These are phyloP conservation scores for Corvus moneduloides DNA, from an alignment of 2,113 vertebrate genomes.

Conservation along the genomic window DNA sequence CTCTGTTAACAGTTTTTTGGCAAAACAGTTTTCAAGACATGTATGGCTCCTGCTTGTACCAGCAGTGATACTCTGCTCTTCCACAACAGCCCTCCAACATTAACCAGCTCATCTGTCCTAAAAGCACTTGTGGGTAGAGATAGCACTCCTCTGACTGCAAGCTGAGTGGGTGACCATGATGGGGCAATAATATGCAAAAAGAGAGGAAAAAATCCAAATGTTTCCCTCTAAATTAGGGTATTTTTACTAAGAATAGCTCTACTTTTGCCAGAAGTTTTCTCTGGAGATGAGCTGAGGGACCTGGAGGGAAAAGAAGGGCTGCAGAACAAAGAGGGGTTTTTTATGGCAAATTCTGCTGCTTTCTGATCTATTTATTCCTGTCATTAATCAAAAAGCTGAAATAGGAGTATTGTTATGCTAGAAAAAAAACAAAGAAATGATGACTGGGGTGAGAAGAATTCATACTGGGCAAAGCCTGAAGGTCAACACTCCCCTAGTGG, in stretches of 20 bases:
- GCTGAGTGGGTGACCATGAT: not conserved
- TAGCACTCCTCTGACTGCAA: not conserved
- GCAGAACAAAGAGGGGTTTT: not conserved
- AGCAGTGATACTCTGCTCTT: not conserved
- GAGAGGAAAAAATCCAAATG: accelerated
- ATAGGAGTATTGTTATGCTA: not conserved
- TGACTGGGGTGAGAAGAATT: conserved; percentile 5
- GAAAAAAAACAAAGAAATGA: not conserved
- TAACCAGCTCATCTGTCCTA: not conserved
- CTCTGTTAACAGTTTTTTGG: conserved; percentile 9
- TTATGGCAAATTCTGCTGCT: not conserved
- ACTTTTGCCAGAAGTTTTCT: not conserved
- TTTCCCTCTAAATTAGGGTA: not conserved
- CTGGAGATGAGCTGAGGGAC: not conserved
- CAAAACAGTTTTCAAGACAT: not conserved
- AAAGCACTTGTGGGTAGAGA: not conserved
- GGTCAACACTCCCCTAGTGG: not conserved
- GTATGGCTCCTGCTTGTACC: not conserved
- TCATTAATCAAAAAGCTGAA: conserved; percentile 29
- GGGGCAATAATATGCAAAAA: not conserved
- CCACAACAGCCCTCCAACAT: not conserved
- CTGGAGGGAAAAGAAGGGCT: not conserved
- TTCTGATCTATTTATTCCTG: conserved; percentile 16
- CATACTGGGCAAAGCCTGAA: not conserved
- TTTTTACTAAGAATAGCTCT: not conserved